Evolutionary conservation across 2,797 vertebrate genomes (phyloP).

Genomic region (Lateolabrax maculatus): DNA sequence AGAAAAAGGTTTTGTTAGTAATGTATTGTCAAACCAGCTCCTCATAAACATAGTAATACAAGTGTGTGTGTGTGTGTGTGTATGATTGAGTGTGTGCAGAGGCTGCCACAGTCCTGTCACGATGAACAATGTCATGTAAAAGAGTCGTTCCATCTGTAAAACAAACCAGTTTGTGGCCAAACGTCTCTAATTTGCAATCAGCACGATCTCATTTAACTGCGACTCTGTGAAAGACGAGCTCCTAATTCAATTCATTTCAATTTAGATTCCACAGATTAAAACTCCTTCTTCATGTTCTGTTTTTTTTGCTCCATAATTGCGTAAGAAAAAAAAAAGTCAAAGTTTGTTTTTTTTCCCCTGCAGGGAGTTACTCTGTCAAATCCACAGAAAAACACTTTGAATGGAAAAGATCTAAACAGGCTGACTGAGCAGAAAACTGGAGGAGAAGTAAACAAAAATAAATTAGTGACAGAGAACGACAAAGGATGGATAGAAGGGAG

Average conservation of each 20-base stretch:
- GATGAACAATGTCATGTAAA: constrained; percentile 61
- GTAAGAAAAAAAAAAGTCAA: constrained; percentile 38
- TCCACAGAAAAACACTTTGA: constrained; percentile 53
- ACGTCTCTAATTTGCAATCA: constrained; percentile 77
- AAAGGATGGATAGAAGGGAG: constrained; percentile 5
- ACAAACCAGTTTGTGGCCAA: constrained; percentile 65
- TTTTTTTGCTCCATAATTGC: constrained; percentile 36
- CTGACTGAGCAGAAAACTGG: constrained; percentile 74
- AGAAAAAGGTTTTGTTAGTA: neutral
- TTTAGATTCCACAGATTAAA: constrained; percentile 68
- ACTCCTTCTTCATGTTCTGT: constrained; percentile 27
- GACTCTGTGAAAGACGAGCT: constrained; percentile 59
- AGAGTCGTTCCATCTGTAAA: constrained; percentile 62
- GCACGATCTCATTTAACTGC: constrained; percentile 62
- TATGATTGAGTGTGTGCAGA: constrained; percentile 16
- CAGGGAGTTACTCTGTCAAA: constrained; percentile 61
- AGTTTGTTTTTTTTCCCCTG: constrained; percentile 48
- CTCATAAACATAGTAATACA: constrained; percentile 8
- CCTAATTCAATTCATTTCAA: constrained; percentile 68
- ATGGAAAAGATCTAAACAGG: constrained; percentile 69
- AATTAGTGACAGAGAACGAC: constrained; percentile 53
- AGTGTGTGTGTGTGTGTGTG: neutral
- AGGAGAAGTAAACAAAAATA: constrained; percentile 57
- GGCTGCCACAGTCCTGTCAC: constrained; percentile 26
- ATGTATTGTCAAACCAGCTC: neutral